Evolutionary conservation across 2,797 vertebrate genomes (phyloP).

Genomic region (Hoplostethus mediterraneus): DNA sequence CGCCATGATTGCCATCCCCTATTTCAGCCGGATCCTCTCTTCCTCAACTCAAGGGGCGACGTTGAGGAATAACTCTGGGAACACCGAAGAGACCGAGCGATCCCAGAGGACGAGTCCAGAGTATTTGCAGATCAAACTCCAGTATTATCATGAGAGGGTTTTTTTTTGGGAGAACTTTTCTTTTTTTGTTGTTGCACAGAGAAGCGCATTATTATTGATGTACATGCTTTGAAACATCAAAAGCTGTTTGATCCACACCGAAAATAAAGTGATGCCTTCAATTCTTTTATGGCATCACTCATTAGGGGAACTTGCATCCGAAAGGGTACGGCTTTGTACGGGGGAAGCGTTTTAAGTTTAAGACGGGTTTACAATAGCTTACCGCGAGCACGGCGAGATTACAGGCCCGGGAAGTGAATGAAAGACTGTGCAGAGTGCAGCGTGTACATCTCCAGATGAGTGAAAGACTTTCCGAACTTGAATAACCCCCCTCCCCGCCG

Average conservation of each 20-base stretch:
- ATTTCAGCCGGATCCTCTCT: conserved; percentile 6
- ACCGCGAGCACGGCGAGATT: conserved; percentile 45
- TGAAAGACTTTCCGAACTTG: conserved; percentile 53
- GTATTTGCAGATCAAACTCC: conserved; percentile 50
- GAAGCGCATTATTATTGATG: conserved; percentile 64
- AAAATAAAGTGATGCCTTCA: conserved; percentile 59
- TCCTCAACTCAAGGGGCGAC: conserved; percentile 22
- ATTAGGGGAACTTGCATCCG: conserved; percentile 42
- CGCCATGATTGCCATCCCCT: neutral
- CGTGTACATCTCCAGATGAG: conserved; percentile 55
- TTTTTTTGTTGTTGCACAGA: conserved; percentile 45
- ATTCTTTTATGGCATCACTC: conserved; percentile 65
- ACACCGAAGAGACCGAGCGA: conserved; percentile 16
- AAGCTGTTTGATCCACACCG: conserved; percentile 43
- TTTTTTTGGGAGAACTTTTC: conserved; percentile 19
- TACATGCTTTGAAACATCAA: conserved; percentile 68
- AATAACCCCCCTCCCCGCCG: conserved; percentile 25
- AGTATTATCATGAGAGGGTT: conserved; percentile 39
- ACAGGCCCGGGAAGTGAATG: conserved; percentile 42
- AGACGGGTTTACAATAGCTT: conserved; percentile 62
- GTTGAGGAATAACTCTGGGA: too few species aligned
- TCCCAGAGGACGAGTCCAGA: conserved; percentile 9
- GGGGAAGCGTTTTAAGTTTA: conserved; percentile 47
- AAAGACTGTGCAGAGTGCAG: conserved; percentile 61
- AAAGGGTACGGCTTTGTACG: conserved; percentile 62